Evolutionary conservation across 1,140 invertebrate genomes (phyloP).

Genomic region (Teleogryllus occipitalis): DNA sequence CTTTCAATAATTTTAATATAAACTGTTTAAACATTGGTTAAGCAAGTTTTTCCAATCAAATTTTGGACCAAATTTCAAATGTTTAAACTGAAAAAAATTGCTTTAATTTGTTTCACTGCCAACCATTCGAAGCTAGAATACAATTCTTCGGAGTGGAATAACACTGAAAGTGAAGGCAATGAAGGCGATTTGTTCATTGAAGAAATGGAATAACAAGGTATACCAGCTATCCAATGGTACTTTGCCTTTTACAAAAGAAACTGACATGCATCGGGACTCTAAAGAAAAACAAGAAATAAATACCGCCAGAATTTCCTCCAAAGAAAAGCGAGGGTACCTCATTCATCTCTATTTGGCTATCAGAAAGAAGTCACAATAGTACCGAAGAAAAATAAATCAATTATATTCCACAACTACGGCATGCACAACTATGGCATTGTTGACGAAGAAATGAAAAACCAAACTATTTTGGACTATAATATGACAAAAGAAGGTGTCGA

Average conservation of each 20-base stretch:
- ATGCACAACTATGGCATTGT: neutral
- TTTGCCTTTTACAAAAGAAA: slow-evolving; percentile 25
- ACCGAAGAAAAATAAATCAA: neutral
- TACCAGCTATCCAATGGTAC: slow-evolving; percentile 25
- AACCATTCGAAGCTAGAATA: too few relatives aligned
- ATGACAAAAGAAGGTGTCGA: slow-evolving; percentile 7
- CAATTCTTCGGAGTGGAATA: too few relatives aligned
- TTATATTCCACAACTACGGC: neutral
- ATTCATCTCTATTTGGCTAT: neutral
- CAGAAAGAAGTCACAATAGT: slow-evolving; percentile 7
- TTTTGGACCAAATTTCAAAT: too few relatives aligned
- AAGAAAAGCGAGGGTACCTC: neutral
- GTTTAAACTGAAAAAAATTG: too few relatives aligned
- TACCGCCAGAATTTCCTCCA: slow-evolving; percentile 18
- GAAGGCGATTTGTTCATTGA: too few relatives aligned
- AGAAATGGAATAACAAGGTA: too few relatives aligned
- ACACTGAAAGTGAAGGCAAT: too few relatives aligned
- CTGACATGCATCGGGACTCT: slow-evolving; percentile 28
- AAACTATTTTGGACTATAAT: slow-evolving; percentile 6
- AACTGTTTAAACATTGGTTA: too few relatives aligned
- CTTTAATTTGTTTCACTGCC: too few relatives aligned
- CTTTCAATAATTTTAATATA: too few relatives aligned
- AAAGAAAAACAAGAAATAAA: slow-evolving; percentile 30
- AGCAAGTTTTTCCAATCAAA: too few relatives aligned
- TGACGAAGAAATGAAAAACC: neutral